Evolutionary conservation across 2,888 invertebrate species (phyloP), one percentile per base, ranked within the genome.

Genomic region (Chloroclysta siterata): DNA sequence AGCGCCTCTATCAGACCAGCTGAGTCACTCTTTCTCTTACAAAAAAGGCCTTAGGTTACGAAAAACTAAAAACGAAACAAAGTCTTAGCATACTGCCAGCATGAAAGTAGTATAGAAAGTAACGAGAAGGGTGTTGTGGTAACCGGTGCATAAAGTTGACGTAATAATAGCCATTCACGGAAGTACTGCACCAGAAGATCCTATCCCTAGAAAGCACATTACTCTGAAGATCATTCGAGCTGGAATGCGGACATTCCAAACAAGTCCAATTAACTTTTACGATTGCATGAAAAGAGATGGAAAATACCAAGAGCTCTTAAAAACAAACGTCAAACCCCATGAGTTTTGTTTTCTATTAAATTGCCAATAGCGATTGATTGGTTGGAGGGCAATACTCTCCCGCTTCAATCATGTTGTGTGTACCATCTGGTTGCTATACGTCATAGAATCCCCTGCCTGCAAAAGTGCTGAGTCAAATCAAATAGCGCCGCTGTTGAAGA

Each of bases 321-420:
- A 42, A 15, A 57, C 39, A 53, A 47, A 60, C 36, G 17, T 1
- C 51, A 36, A 4, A 14, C n/a, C 17, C 10, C 15, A 47, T 47
- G 15, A 13, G 39, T 36, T 58, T 52, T 33, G 39, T 60, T 48
- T 33, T 46, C 42, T 29, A 53, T 48, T n/a, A 60, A 53, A 53
- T 48, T 60, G 53, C 14, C 48, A 41, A 41, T 48, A 39, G 13
- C 39, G 41, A 59, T 59, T 47, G 17, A 59, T 22, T 44, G 22
- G 51, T 41, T 56, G 47, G 47, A 47, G 14, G 33, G 46, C 17
- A 55, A 47, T 51, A 17, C 42, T 42, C 28, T 50, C 29, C 50
- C 33, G 53, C 14, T 59, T 51, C 14, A 17, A 53, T 53, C 17
- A 46, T 47, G 39, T 36, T 29, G 22, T 36, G 51, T 36, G 44